These are phyloP conservation scores for Patella depressa DNA, from an alignment of 2,888 invertebrate genomes.

Conservation along the genomic window DNA sequence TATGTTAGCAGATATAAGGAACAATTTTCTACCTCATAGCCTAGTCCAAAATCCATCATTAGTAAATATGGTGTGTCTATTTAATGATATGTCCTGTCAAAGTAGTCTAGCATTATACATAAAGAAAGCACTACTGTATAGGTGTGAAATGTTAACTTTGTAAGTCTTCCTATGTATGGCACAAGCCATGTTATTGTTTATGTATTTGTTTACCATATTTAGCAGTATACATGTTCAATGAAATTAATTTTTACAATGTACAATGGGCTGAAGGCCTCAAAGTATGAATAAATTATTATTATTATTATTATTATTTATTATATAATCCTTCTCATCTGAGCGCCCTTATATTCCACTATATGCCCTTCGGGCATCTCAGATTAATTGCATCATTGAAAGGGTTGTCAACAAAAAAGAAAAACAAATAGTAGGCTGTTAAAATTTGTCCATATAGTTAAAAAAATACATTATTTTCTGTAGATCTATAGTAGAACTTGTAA, in stretches of 20 bases:
- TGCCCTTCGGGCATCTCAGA: too few relatives aligned
- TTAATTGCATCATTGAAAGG: too few relatives aligned
- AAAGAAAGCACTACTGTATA: neutral
- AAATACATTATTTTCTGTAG: too few relatives aligned
- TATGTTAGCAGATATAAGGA: conserved; percentile 4
- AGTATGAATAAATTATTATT: conserved; percentile 8
- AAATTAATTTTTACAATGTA: neutral
- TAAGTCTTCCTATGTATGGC: neutral
- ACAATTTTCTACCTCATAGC: neutral
- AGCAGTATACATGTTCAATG: too few relatives aligned
- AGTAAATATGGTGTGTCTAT: neutral
- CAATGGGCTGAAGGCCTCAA: conserved; percentile 6
- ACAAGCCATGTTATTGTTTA: neutral
- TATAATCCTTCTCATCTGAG: too few relatives aligned
- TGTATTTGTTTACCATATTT: neutral
- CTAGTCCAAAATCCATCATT: neutral
- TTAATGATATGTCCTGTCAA: neutral
- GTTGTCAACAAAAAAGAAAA: too few relatives aligned
- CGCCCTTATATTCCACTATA: too few relatives aligned
- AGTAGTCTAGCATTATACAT: neutral
- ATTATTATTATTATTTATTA: too few relatives aligned
- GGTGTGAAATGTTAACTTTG: neutral
- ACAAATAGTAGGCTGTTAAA: too few relatives aligned
- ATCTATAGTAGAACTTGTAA: too few relatives aligned
- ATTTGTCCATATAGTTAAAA: too few relatives aligned